Percentiles rank a stretch among this genome's conserved stretches.
These are phyloP conservation scores for Latrodectus hesperus DNA, from an alignment of 2,888 invertebrate genomes.

Conservation along the genomic window DNA sequence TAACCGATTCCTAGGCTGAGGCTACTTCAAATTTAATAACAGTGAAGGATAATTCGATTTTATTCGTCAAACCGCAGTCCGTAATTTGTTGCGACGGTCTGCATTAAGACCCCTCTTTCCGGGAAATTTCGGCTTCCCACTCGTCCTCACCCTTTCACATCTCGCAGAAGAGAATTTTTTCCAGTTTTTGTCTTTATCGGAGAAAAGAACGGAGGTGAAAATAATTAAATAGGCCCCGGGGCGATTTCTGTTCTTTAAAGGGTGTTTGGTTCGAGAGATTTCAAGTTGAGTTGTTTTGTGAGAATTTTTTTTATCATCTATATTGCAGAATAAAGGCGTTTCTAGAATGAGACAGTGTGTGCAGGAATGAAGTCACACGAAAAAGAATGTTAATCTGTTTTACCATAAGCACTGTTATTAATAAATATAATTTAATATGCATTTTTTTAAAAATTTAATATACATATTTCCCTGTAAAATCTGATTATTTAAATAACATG, in stretches of 20 bases:
- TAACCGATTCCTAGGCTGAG: conserved; percentile 8
- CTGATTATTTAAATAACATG: too few species aligned
- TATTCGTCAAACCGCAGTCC: conserved; percentile 59
- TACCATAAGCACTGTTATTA: too few species aligned
- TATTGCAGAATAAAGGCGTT: not conserved
- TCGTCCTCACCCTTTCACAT: not conserved
- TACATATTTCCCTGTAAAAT: too few species aligned
- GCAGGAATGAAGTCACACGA: too few species aligned
- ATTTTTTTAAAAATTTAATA: too few species aligned
- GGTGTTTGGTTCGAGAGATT: conserved; percentile 11
- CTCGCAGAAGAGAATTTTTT: conserved; percentile 23
- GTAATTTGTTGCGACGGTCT: conserved; percentile 50
- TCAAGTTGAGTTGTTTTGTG: conserved; percentile 6
- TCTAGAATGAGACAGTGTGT: too few species aligned
- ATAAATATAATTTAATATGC: too few species aligned
- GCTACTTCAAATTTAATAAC: conserved; percentile 63
- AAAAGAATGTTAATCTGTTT: too few species aligned
- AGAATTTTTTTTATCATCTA: not conserved
- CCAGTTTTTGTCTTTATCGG: conserved; percentile 6
- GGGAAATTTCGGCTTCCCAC: not conserved
- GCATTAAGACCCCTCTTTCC: conserved; percentile 34
- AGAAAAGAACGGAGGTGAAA: conserved; percentile 29
- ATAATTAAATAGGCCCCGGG: conserved; percentile 65
- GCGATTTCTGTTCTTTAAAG: conserved; percentile 37
- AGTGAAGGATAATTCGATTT: conserved; percentile 60